Conservation (phyloP, 2,888 invertebrate species). For the Pogonocherus hispidulus region DNA sequence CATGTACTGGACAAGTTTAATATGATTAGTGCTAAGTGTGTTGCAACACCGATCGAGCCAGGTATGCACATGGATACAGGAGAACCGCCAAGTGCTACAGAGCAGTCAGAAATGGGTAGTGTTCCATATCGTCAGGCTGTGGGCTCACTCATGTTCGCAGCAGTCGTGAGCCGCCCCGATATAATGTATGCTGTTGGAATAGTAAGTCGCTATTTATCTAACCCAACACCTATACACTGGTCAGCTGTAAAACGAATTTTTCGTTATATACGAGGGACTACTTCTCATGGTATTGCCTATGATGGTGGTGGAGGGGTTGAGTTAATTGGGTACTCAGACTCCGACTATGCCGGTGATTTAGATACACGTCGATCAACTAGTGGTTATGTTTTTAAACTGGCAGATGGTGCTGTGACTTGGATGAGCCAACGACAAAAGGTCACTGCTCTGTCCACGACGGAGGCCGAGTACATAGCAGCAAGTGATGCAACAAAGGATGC, state of each 20-base stretch:
- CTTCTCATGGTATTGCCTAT: conserved; percentile 20
- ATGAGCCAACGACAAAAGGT: not conserved
- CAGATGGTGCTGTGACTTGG: not conserved
- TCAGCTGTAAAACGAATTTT: conserved; percentile 40
- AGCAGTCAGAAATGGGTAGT: conserved; percentile 24
- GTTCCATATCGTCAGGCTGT: too few species aligned
- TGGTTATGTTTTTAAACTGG: not conserved
- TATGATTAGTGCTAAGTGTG: conserved; percentile 24
- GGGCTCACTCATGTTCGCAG: not conserved
- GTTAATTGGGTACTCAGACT: conserved; percentile 49
- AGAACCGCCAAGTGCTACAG: not conserved
- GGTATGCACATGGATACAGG: not conserved
- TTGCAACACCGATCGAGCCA: conserved; percentile 7
- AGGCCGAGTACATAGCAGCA: not conserved
- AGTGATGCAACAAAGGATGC: not conserved
- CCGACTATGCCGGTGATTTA: conserved; percentile 47
- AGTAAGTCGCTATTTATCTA: too few species aligned
- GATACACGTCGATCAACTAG: not conserved
- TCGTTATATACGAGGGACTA: conserved; percentile 34
- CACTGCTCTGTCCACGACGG: not conserved
- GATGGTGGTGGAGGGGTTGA: not conserved
- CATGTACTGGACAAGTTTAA: conserved; percentile 26
- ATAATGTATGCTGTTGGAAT: too few species aligned
- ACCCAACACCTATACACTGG: conserved; percentile 38
- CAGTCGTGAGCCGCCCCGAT: too few species aligned